Evolutionary conservation across 1,140 invertebrate species (phyloP), one percentile per base, ranked within the genome.

Genomic region (Helicoverpa armigera): DNA sequence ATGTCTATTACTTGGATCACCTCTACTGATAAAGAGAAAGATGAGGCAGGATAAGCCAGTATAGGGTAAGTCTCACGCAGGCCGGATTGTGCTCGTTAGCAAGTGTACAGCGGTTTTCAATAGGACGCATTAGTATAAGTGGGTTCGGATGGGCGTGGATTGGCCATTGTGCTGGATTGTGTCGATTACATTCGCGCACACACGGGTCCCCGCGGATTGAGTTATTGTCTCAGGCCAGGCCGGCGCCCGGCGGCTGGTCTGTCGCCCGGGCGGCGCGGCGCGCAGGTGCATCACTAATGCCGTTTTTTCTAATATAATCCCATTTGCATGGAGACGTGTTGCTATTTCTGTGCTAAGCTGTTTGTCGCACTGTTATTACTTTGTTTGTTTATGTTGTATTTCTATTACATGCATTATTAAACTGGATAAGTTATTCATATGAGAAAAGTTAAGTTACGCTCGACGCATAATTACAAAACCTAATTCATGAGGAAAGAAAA

Each of bases 71-170:
- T 78, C 76, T 65, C 58, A 87, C 82, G 82, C 80, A 85, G 81
- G 65, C 72, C 81, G 80, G 81, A 83, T 84, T 81, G 79, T 60
- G 77, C 83, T 85, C 81, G 83, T 85, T 89, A 85, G 82, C 43
- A 60, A 80, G 61, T 80, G 72, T 72, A 48, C 81, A 77, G 82
- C 77, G 85, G 80, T 80, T 82, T 87, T 88, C 86, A 89, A 90
- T 89, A 84, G 86, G 83, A 83, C 77, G 85, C 85, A 90, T 90
- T 89, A 89, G 88, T 88, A 85, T 83, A 87, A 88, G 85, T 86
- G 85, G 86, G 80, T 85, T 85, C 79, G 79, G 84, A 82, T 82
- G 74, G 77, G 63, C 72, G 84, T 79, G 74, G 85, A 87, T 88
- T 89, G 87, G 83, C 82, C 82, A 86, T 84, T 86, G 87, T 88